These are phyloP conservation scores for Vulpes lagopus DNA, from an alignment of 2,113 vertebrate genomes.

Conservation along the genomic window DNA sequence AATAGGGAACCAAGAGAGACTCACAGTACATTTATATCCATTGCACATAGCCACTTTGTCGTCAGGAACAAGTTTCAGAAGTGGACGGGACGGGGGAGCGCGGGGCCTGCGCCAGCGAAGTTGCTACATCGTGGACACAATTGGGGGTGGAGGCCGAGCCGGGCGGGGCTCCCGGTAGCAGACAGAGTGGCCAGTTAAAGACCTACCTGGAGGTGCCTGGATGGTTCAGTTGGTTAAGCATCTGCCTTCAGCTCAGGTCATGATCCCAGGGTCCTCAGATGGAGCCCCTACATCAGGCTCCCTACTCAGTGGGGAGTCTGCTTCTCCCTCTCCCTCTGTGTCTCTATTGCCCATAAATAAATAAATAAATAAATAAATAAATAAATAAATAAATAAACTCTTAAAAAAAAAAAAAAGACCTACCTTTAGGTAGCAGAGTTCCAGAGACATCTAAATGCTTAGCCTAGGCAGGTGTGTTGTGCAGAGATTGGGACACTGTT, in stretches of 20 bases:
- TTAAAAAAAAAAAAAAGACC: too few relatives aligned
- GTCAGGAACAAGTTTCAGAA: constrained; percentile 87
- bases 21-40: constrained; percentile 93
- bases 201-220: background rate
- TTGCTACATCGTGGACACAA: constrained; percentile 57
- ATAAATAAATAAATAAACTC: too few relatives aligned
- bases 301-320: background rate
- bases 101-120: background rate
- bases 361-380: background rate
- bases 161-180: background rate
- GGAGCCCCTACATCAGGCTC: background rate
- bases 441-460: background rate
- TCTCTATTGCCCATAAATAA: background rate
- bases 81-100: constrained; percentile 79
- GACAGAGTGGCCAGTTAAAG: background rate
- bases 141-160: background rate
- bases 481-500: background rate
- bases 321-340: background rate
- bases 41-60: constrained; percentile 96
- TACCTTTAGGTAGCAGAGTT: background rate
- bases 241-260: background rate
- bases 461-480: background rate
- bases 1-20: constrained; percentile 89
- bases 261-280: background rate
- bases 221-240: background rate